These are phyloP conservation scores for Pogonomyrmex barbatus DNA, from an alignment of 1,140 invertebrate genomes.

Conservation along the genomic window DNA sequence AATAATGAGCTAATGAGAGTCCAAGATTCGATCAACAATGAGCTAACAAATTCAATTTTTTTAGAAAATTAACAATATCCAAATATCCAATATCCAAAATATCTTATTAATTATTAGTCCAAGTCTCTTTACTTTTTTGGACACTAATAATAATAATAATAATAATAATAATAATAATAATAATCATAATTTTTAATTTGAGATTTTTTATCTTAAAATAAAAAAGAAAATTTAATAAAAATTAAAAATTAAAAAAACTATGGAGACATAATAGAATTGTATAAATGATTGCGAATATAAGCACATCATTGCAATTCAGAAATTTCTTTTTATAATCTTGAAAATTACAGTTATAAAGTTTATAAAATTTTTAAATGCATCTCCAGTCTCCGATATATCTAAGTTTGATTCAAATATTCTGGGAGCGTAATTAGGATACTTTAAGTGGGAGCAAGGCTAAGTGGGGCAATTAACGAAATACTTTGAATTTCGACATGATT, in stretches of 20 bases:
- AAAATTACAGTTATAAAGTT: background rate
- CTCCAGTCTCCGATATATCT: background rate
- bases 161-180: background rate
- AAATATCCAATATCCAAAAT: background rate
- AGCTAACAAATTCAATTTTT: background rate
- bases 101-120: background rate
- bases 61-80: background rate
- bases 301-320: background rate
- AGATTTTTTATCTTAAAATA: background rate
- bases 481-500: constrained; percentile 58
- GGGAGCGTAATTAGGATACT: constrained; percentile 50
- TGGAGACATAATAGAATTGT: background rate
- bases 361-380: background rate
- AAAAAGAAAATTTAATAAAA: background rate
- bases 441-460: constrained; percentile 49
- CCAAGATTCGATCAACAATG: background rate
- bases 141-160: background rate
- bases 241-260: background rate
- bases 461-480: constrained; percentile 61
- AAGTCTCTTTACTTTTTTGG: background rate
- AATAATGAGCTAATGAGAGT: background rate
- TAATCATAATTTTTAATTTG: background rate
- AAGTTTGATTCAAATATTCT: constrained; percentile 48
- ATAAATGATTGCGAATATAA: background rate
- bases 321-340: background rate